Conservation (phyloP, 2,113 vertebrate species). For the human (Homo sapiens) region GRCh38 chr5:109713001-109713500, state of each 20-base stretch:
- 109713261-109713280: not conserved
- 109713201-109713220: not conserved
- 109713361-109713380: not conserved
- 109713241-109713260: not conserved
- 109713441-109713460: not conserved
- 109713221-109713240: not conserved
- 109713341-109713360: not conserved
- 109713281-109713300: not conserved
- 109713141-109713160: not conserved
- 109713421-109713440: not conserved
- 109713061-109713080: not conserved
- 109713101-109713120: not conserved
- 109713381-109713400: not conserved
- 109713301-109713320: not conserved
- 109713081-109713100: not conserved
- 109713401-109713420: not conserved
- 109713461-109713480: constrained; percentile 52
- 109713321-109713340: constrained; percentile 7
- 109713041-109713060: not conserved
- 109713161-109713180: constrained; percentile 12
- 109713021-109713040: not conserved
- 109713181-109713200: not conserved
- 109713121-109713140: not conserved
- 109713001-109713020: not conserved
- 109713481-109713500: constrained; percentile 27